phyloP scores from a whole-genome alignment of 2,113 vertebrate species.

The Gracilinanus agilis region DNA sequence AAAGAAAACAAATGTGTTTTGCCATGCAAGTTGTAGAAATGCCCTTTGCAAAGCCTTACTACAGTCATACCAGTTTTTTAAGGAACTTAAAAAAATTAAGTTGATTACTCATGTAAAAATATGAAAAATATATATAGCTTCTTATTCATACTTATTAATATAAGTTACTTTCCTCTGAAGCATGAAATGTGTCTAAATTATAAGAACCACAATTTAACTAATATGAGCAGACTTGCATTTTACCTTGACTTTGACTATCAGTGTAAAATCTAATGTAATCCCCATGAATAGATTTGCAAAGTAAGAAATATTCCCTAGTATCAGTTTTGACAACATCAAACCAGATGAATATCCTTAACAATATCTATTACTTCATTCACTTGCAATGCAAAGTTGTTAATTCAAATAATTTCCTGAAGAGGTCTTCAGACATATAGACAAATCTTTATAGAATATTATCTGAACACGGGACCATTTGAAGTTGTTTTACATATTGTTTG shows the following conservation, averaged over 20 bases:
- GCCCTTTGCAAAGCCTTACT: not conserved
- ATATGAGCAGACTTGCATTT: not conserved
- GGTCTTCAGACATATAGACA: not conserved
- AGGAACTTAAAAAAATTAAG: not conserved
- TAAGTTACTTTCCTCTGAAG: not conserved
- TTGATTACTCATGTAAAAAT: not conserved
- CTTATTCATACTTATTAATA: not conserved
- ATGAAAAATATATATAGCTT: not conserved
- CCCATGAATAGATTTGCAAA: not conserved
- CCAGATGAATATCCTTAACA: not conserved
- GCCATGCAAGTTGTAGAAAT: not conserved
- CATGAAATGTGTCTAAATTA: not conserved
- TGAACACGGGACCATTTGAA: not conserved
- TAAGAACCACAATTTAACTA: not conserved
- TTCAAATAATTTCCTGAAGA: not conserved
- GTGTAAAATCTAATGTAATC: not conserved
- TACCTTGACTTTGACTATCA: not conserved
- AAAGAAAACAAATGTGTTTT: not conserved
- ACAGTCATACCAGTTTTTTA: not conserved
- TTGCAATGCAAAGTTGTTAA: not conserved
- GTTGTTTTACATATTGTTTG: not conserved
- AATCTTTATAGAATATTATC: not conserved
- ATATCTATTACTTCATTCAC: not conserved
- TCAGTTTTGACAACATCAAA: not conserved
- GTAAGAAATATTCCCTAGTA: not conserved